phyloP scores from a whole-genome alignment of 2,888 invertebrate genomes.

The Drosophila suboccidentalis region DNA sequence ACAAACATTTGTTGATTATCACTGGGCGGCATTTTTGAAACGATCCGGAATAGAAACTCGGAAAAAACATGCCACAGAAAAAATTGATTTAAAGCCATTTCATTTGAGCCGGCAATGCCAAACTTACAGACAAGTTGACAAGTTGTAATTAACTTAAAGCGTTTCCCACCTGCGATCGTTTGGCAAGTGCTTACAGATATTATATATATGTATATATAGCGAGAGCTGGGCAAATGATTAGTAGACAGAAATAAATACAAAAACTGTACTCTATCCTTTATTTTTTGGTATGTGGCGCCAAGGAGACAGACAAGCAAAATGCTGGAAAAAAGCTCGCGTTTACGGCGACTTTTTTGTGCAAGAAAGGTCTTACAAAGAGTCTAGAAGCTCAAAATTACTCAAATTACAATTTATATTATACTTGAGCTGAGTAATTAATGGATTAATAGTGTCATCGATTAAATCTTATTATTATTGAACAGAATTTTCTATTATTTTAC shows the following conservation, averaged over 20 bases:
- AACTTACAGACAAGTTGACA: constrained; percentile 69
- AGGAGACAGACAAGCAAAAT: neutral
- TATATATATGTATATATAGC: too few species aligned
- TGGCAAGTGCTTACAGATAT: constrained; percentile 8
- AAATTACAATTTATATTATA: neutral
- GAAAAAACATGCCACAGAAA: constrained; percentile 54
- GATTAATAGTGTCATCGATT: neutral
- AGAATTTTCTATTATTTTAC: constrained; percentile 3
- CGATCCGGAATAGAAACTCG: constrained; percentile 34
- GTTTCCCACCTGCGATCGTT: constrained; percentile 44
- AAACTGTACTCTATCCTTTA: neutral
- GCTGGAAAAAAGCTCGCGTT: too few species aligned
- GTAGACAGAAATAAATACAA: too few species aligned
- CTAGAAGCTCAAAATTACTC: neutral
- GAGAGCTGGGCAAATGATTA: neutral
- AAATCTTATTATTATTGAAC: neutral
- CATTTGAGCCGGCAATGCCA: constrained; percentile 63
- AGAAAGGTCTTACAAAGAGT: neutral
- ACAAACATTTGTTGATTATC: constrained; percentile 72
- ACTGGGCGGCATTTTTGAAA: constrained; percentile 69
- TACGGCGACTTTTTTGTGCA: neutral
- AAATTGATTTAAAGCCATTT: constrained; percentile 72
- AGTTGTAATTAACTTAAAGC: constrained; percentile 83
- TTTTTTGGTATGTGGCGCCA: neutral
- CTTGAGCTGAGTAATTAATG: neutral